phyloP scores from a whole-genome alignment of 2,888 invertebrate species.

The Conus canariensis region DNA sequence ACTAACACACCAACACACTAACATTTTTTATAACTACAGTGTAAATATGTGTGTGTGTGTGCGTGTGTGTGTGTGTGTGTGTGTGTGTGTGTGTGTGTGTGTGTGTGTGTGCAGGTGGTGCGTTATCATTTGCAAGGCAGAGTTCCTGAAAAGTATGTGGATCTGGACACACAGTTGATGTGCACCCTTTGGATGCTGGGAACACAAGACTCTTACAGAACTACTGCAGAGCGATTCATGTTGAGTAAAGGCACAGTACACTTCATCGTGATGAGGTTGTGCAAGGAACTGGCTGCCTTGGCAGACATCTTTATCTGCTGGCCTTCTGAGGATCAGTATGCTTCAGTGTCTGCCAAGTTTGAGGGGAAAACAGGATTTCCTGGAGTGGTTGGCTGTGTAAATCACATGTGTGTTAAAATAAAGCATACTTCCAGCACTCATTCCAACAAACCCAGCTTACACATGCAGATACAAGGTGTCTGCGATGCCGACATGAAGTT shows the following conservation, averaged over 20 bases:
- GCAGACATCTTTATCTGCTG: not conserved
- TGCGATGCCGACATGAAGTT: not conserved
- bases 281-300: conserved; percentile 11
- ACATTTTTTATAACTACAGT: not conserved
- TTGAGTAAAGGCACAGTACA: conserved; percentile 12
- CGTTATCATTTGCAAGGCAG: not conserved
- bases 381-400: not conserved
- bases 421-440: not conserved
- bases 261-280: conserved; percentile 11
- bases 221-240: not conserved
- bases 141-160: conserved; percentile 14
- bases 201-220: conserved; percentile 12
- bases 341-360: not conserved
- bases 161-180: conserved; percentile 11
- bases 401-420: not conserved
- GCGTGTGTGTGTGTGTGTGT: too few relatives aligned
- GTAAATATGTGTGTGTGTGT: too few relatives aligned
- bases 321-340: not conserved
- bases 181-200: conserved; percentile 1
- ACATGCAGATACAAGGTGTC: not conserved
- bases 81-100: too few relatives aligned
- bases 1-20: not conserved
- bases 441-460: not conserved
- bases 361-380: not conserved
- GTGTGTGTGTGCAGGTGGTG: not conserved